Conservation (phyloP, 2,797 vertebrate species). For the Phataginus tetradactyla region DNA sequence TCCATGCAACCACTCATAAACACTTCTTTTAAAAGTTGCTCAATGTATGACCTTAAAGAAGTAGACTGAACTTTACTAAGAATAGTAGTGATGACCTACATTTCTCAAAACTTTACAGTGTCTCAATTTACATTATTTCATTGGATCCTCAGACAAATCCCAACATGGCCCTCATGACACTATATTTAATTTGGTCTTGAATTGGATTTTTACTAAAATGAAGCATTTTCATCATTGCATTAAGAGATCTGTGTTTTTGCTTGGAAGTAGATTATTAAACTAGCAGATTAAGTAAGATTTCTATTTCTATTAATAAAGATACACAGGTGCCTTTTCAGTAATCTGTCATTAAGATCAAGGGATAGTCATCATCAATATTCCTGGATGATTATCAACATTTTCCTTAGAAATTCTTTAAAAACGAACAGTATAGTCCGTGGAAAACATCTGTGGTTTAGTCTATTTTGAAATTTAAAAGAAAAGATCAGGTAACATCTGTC, state of each 20-base stretch:
- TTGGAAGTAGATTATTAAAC: background rate
- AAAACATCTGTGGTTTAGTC: slow-evolving; percentile 15
- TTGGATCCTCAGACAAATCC: background rate
- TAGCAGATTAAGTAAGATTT: background rate
- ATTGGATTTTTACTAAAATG: slow-evolving; percentile 46
- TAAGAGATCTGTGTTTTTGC: background rate
- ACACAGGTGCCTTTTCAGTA: background rate
- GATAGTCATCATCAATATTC: background rate
- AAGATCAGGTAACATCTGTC: background rate
- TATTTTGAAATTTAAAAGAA: slow-evolving; percentile 49
- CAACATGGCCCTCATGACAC: background rate
- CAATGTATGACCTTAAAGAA: background rate
- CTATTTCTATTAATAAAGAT: background rate
- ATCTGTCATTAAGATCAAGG: slow-evolving; percentile 14
- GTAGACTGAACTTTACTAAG: background rate
- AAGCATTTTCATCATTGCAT: background rate
- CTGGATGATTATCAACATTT: background rate
- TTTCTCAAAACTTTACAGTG: slow-evolving; percentile 7
- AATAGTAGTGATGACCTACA: background rate
- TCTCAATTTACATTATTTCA: background rate
- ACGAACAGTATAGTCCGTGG: background rate
- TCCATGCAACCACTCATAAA: background rate
- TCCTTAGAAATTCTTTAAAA: slow-evolving; percentile 37
- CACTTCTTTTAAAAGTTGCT: background rate
- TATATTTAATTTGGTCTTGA: background rate